These are phyloP conservation scores for Microctonus aethiopoides DNA, from an alignment of 2,888 invertebrate species.

Conservation along the genomic window DNA sequence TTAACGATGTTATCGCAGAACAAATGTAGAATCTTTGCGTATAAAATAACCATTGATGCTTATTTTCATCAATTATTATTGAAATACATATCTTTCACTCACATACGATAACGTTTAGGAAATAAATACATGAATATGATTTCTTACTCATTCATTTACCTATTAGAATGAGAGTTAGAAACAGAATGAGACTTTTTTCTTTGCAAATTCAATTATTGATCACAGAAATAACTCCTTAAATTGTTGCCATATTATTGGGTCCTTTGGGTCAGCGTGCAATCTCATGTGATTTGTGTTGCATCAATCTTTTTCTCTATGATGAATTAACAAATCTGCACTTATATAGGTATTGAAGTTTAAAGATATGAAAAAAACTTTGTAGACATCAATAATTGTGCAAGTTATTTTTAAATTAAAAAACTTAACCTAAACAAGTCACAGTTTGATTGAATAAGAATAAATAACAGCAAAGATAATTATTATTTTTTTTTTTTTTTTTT, in stretches of 20 bases:
- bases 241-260: constrained; percentile 26
- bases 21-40: background rate
- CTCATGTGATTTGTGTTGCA: constrained; percentile 58
- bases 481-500: too few relatives aligned
- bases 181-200: background rate
- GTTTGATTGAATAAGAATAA: background rate
- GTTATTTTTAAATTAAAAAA: background rate
- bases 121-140: background rate
- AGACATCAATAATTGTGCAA: background rate
- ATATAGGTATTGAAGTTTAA: background rate
- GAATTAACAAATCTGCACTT: background rate
- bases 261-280: constrained; percentile 39
- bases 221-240: constrained; percentile 21
- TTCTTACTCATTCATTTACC: background rate
- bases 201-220: background rate
- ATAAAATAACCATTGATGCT: background rate
- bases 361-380: background rate
- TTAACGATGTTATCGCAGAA: background rate
- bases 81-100: background rate
- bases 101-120: background rate
- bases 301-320: background rate
- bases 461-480: background rate
- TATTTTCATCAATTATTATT: background rate
- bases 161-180: too few relatives aligned
- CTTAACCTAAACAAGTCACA: background rate